Percentiles rank a stretch among this genome's conserved stretches.
phyloP scores from a whole-genome alignment of 1,140 invertebrate species.

The Plodia interpunctella region DNA sequence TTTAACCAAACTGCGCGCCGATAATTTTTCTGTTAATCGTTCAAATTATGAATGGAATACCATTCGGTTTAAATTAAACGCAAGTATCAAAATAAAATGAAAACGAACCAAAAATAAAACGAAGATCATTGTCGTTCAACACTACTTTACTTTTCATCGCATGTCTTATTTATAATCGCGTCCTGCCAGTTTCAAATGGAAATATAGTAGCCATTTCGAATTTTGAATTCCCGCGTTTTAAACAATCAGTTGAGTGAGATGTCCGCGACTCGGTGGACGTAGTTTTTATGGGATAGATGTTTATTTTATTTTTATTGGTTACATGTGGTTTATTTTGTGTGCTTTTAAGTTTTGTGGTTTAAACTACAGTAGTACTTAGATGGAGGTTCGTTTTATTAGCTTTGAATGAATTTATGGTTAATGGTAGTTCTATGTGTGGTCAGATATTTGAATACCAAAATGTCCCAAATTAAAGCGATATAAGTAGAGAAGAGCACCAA shows the following conservation, averaged over 20 bases:
- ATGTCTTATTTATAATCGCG: conserved; percentile 65
- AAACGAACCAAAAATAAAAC: conserved; percentile 48
- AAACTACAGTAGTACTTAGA: background rate
- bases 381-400: background rate
- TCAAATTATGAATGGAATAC: too few species aligned
- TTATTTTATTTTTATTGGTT: conserved; percentile 21
- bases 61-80: background rate
- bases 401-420: too few species aligned
- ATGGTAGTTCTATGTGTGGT: too few species aligned
- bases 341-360: background rate
- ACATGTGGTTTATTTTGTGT: conserved; percentile 14
- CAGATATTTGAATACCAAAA: too few species aligned
- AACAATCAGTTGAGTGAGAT: conserved; percentile 75
- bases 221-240: conserved; percentile 67
- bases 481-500: too few species aligned
- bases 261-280: conserved; percentile 59
- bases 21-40: too few species aligned
- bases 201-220: conserved; percentile 60
- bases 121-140: conserved; percentile 63
- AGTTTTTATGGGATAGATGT: conserved; percentile 46
- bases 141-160: conserved; percentile 70
- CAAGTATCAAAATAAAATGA: conserved; percentile 28
- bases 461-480: too few species aligned
- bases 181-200: conserved; percentile 59
- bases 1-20: too few species aligned